Base-by-base conservation (phyloP, 2,888 invertebrate genomes). In the Megamerina dolium region DNA sequence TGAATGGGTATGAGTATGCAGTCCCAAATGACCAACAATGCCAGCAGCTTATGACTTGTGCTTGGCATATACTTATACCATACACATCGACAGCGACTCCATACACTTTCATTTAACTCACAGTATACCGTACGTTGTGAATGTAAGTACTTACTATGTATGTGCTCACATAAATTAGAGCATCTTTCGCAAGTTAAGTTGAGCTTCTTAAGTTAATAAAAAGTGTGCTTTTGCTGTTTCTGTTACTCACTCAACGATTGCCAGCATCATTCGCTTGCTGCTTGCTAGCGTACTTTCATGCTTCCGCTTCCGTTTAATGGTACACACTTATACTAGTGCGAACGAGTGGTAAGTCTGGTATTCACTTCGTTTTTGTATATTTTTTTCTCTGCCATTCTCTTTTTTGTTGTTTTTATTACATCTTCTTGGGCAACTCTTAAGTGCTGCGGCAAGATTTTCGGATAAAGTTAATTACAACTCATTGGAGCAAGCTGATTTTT, bases 401-500 rank as follows among this genome's bases (percentile, higher is more conserved):
- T 40, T 37, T 12, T 14, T 33, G 18, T 37, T 18, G n/a, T 18
- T 23, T 16, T n/a, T 18, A 9, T 23, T 26, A 18, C 26, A 40
- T 26, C 16, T 18, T 13, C 12, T 50, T 48, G 29, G 36, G 35
- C 37, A 35, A 43, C 43, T 29, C 41, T 50, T 43, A 51, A 51
- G 49, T 50, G 48, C 46, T 50, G 50, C 45, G 49, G 61, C 58
- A 56, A 63, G 64, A 63, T 64, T 62, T 59, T 60, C 56, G 61
- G 61, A 64, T 64, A 63, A 63, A 64, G 59, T 62, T 62, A 62
- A 62, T 62, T 62, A 62, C 59, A 55, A 53, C 63, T 62, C 62
- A 63, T 64, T 59, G 63, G 58, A 8, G 6, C 10, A 8, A 23
- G 23, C 10, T 23, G 23, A 23, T 6, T 23, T 23, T 23, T 23